Conservation (phyloP, 1,140 invertebrate species). For the Leptopilina clavipes region DNA sequence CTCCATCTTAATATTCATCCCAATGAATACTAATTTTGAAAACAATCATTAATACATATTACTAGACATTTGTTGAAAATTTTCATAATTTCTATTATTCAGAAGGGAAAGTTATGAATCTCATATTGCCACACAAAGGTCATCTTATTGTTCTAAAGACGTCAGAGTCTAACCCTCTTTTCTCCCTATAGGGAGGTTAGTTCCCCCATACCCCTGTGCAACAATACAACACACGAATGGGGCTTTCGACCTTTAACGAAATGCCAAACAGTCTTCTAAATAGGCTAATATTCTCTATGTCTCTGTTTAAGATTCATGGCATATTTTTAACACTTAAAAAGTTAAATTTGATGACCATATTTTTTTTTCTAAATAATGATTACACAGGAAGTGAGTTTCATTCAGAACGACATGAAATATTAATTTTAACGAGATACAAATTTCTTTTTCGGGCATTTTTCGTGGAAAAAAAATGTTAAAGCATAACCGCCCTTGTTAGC, state of each 20-base stretch:
- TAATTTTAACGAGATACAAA: constrained; percentile 1
- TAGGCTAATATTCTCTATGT: constrained; percentile 11
- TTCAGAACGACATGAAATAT: background rate
- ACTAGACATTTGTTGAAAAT: too few species aligned
- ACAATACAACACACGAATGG: background rate
- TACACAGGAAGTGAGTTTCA: background rate
- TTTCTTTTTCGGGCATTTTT: background rate
- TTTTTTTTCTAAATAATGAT: too few species aligned
- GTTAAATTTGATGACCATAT: too few species aligned
- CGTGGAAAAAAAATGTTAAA: constrained; percentile 53
- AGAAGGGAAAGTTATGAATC: background rate
- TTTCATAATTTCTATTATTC: too few species aligned
- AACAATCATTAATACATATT: too few species aligned
- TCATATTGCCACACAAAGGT: background rate
- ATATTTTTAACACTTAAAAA: too few species aligned
- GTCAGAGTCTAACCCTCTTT: constrained; percentile 33
- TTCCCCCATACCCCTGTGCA: background rate
- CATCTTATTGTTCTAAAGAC: constrained; percentile 15
- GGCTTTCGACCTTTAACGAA: constrained; percentile 22
- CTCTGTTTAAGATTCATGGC: background rate
- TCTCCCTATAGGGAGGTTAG: constrained; percentile 31
- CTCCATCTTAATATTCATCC: too few species aligned
- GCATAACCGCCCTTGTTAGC: constrained; percentile 62
- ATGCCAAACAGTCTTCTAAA: constrained; percentile 22
- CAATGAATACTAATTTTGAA: too few species aligned